Percentiles rank a stretch among this genome's conserved stretches.
Evolutionary conservation across 1,140 invertebrate species (phyloP).

Genomic region (Carposina sasakii): DNA sequence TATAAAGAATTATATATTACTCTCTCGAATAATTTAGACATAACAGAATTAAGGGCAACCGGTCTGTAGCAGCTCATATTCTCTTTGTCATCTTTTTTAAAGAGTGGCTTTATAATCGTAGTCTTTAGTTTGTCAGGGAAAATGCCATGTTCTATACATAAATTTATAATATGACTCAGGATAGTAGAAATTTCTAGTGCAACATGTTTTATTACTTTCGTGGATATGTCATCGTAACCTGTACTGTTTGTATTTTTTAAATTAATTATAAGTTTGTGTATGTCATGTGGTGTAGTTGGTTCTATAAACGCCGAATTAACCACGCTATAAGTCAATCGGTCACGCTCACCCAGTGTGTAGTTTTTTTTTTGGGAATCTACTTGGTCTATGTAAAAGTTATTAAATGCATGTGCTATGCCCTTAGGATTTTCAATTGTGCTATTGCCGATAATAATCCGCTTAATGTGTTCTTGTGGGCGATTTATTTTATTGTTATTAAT

Average conservation of each 20-base stretch:
- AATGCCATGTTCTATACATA: neutral
- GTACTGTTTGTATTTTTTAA: constrained; percentile 1
- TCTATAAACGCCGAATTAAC: neutral
- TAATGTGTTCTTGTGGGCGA: neutral
- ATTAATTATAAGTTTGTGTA: neutral
- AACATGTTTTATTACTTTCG: neutral
- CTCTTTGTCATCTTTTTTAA: neutral
- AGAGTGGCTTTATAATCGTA: neutral
- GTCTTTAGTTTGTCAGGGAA: constrained; percentile 3
- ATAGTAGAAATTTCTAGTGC: neutral
- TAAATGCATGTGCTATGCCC: neutral
- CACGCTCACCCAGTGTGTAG: too few species aligned
- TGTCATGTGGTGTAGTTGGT: neutral
- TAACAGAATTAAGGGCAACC: neutral
- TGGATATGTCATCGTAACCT: constrained; percentile 3
- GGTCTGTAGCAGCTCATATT: neutral
- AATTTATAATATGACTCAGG: neutral
- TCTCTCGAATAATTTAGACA: neutral
- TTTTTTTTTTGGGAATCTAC: too few species aligned
- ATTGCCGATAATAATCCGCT: neutral
- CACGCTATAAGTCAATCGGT: too few species aligned
- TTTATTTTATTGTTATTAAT: neutral
- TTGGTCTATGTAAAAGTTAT: too few species aligned
- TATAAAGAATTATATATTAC: neutral
- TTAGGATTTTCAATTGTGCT: neutral